These are phyloP conservation scores for Argentina silus DNA, from an alignment of 2,797 vertebrate species.

Conservation along the genomic window DNA sequence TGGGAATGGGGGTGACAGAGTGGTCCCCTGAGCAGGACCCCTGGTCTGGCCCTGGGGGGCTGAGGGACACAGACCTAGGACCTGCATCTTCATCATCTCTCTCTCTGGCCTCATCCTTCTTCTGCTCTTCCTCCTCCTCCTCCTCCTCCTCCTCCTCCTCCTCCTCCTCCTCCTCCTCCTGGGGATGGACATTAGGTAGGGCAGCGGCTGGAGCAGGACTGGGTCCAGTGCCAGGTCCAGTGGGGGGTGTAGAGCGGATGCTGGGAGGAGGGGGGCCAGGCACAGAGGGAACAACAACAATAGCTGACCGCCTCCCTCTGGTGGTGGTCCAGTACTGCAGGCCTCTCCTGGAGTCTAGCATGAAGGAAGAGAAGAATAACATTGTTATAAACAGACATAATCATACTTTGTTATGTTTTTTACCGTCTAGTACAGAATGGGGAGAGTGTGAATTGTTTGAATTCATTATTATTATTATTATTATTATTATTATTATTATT, in stretches of 20 bases:
- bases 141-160: background rate
- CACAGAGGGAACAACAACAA: constrained; percentile 40
- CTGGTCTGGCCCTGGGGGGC: constrained; percentile 1
- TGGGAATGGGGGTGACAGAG: background rate
- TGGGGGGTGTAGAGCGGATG: constrained; percentile 40
- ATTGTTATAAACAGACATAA: constrained; percentile 7
- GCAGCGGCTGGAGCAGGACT: background rate
- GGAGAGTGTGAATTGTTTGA: too few species aligned
- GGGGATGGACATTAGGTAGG: background rate
- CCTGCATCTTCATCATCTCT: background rate
- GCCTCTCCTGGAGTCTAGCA: constrained; percentile 27
- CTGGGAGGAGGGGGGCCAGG: constrained; percentile 29
- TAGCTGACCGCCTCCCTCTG: constrained; percentile 32
- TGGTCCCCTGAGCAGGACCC: constrained; percentile 22
- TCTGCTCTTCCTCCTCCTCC: background rate
- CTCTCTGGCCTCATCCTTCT: constrained; percentile 1
- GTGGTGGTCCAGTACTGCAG: constrained; percentile 21
- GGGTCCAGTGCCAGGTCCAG: background rate
- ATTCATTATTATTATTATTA: too few species aligned
- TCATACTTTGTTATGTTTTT: background rate
- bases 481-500: too few species aligned
- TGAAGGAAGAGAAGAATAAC: constrained; percentile 7
- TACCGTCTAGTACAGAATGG: too few species aligned
- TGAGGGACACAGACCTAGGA: background rate
- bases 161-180: constrained; percentile 3